Percentiles rank a stretch among this genome's conserved stretches.
Conservation (phyloP, 2,113 vertebrate species). For the Recurvirostra avosetta region DNA sequence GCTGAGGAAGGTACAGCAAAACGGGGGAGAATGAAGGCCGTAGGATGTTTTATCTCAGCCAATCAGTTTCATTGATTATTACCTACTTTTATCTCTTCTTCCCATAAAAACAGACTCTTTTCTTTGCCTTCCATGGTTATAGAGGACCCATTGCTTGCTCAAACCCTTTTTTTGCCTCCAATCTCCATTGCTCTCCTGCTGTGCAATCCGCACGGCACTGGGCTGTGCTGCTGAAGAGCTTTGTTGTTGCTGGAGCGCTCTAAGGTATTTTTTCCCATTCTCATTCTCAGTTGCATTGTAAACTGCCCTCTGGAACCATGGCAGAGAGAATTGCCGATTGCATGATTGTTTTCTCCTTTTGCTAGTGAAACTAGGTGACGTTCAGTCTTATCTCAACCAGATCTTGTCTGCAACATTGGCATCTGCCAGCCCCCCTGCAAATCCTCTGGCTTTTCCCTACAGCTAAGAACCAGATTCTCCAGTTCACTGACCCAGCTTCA, state of each 20-base stretch:
- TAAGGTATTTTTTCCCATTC: background rate
- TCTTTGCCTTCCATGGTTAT: background rate
- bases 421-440: background rate
- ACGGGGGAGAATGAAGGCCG: background rate
- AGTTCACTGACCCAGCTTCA: background rate
- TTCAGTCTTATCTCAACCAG: background rate
- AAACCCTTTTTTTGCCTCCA: background rate
- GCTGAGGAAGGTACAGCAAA: background rate
- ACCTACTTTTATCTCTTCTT: background rate
- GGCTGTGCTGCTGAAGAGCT: background rate
- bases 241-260: background rate
- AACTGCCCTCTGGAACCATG: background rate
- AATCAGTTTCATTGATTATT: background rate
- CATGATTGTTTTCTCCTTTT: background rate
- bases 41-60: background rate
- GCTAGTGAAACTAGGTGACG: background rate
- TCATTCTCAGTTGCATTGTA: background rate
- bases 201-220: background rate
- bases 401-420: background rate
- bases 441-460: background rate
- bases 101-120: background rate
- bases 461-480: background rate
- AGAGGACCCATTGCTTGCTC: background rate
- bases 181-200: background rate
- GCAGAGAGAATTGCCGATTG: background rate